Evolutionary conservation across 2,888 invertebrate species (phyloP).

Genomic region (Chelonus formosanus): DNA sequence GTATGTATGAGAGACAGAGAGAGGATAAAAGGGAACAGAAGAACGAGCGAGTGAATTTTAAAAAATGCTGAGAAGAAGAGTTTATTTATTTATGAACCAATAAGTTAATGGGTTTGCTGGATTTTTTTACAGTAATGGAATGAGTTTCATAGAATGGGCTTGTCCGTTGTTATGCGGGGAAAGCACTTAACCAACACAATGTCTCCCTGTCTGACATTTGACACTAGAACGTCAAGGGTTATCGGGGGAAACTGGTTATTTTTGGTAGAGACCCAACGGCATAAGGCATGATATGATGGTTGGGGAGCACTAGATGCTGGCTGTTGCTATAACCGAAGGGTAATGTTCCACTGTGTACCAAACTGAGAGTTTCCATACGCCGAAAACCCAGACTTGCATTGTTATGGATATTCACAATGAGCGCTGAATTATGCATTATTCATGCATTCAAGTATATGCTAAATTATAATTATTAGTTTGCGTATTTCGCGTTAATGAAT

Average conservation of each 20-base stretch:
- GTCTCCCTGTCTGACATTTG: conserved; percentile 43
- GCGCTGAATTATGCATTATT: neutral
- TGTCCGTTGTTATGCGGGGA: conserved; percentile 25
- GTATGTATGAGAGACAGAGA: no score
- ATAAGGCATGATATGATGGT: conserved; percentile 46
- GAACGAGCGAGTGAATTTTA: neutral
- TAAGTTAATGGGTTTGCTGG: neutral
- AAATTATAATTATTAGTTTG: neutral
- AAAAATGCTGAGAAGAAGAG: neutral
- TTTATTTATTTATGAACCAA: neutral
- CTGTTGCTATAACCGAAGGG: conserved; percentile 37
- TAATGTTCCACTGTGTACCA: conserved; percentile 34
- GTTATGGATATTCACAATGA: conserved; percentile 11
- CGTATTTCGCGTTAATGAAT: neutral
- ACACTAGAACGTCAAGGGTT: conserved; percentile 42
- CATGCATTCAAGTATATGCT: conserved; percentile 1
- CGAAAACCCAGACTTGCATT: conserved; percentile 8
- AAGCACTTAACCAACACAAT: conserved; percentile 40
- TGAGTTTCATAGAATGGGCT: conserved; percentile 15
- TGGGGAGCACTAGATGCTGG: conserved; percentile 20
- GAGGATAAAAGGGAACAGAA: no score
- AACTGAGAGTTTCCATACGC: conserved; percentile 15
- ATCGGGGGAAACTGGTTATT: conserved; percentile 42
- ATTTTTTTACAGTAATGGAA: conserved; percentile 15
- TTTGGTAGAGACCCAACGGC: conserved; percentile 48